Percentiles rank a stretch among this genome's conserved stretches.
phyloP scores from a whole-genome alignment of 2,113 vertebrate genomes.

The Tachysurus vachellii region DNA sequence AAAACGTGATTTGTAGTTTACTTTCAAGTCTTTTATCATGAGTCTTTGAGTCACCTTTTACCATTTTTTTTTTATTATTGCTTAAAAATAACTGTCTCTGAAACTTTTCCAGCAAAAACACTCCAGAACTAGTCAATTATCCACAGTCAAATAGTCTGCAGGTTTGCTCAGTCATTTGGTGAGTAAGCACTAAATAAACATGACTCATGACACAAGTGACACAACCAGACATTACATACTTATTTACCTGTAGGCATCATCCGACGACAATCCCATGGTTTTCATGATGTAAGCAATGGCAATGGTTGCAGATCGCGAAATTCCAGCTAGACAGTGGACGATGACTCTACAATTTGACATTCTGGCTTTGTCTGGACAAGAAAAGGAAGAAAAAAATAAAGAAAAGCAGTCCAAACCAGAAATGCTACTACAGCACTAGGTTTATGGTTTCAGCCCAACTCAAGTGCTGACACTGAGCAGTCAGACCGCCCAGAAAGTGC shows the following conservation, averaged over 20 bases:
- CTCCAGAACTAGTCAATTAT: neutral
- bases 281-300: constrained; percentile 99
- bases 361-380: constrained; percentile 89
- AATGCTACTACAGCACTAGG: constrained; percentile 31
- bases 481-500: constrained; percentile 38
- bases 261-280: constrained; percentile 96
- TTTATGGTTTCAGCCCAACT: constrained; percentile 29
- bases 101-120: neutral
- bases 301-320: constrained; percentile 94
- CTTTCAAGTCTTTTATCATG: neutral
- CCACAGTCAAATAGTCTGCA: neutral
- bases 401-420: constrained; percentile 48
- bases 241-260: constrained; percentile 93
- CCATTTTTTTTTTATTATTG: neutral
- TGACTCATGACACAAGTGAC: neutral
- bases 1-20: neutral
- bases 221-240: neutral
- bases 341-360: constrained; percentile 98
- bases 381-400: neutral
- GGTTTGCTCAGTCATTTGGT: neutral
- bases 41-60: neutral
- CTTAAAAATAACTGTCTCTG: neutral
- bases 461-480: constrained; percentile 40
- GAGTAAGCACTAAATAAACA: neutral
- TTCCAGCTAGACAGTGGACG: constrained; percentile 95